Evolutionary conservation across 2,888 invertebrate genomes (phyloP), one percentile per base, ranked within the genome.

Genomic region (Drosophila robusta): DNA sequence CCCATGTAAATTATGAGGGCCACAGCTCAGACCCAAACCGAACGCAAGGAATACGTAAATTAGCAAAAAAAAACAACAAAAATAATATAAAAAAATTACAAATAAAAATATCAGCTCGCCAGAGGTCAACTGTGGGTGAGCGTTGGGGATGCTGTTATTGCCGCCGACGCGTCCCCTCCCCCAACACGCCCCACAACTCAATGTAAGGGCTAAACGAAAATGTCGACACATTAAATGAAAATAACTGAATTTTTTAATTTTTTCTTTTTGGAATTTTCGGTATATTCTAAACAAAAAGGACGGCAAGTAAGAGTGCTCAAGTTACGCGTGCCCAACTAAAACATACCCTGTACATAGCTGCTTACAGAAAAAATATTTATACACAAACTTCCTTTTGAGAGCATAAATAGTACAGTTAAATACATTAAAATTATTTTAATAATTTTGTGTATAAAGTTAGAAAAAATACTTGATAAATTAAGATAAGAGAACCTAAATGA

Each of bases 191-290:
- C 41, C 32, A 32, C n/a, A 14, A 34, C 36, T n/a, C 22, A 38
- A 26, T 34, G 11, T 52, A 77, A 75, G 80, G 78, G 81, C 72
- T 88, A 66, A 77, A 58, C 77, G 78, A 71, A 82, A 82, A 83
- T 76, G 87, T 87, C 79, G 85, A 69, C 81, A 71, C 85, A 75
- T 80, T 87, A 64, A 78, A 75, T 58, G 56, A 75, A 74, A 78
- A 49, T 69, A 74, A 55, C 74, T 29, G 24, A 63, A 56, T 60
- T 44, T 63, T 42, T 52, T 29, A 9, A 4, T 16, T 45, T 1
- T 16, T 16, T 22, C 6, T 26, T 38, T 22, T 22, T 22, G 36
- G 4, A 34, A 4, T 34, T 34, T 24, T 24, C 29, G 18, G 39
- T 6, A 14, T n/a, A 16, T 22, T 41, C 2, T 50, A 51, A 39